Evolutionary conservation across 2,797 vertebrate genomes (phyloP), one percentile per base, ranked within the genome.

Genomic region (Protonibea diacanthus): DNA sequence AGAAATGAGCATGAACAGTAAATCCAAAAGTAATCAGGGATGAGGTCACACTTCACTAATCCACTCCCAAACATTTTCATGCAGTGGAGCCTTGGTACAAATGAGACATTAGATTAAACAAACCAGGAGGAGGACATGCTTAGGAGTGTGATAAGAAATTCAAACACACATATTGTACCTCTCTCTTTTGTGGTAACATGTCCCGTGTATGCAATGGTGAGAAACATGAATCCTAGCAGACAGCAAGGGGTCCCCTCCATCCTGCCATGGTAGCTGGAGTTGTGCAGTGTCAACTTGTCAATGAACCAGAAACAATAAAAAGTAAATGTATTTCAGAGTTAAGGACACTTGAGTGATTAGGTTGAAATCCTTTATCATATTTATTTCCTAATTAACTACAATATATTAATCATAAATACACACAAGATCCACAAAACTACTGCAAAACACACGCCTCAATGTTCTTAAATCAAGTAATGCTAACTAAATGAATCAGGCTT

Each of bases 41-140:
- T 27, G 48, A 65, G 29, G 47, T 53, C 6, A 1, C 94, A 1
- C 94, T 96, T 27, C 1, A 44, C 14, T 14, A 62, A 62, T 29
- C 3, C n/a, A 21, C 4, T 42, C 9, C 1, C 2, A n/a, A n/a
- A 45, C 38, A 10, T 12, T 45, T 25, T 21, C 8, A 38, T 18
- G 18, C n/a, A 47, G 17, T 48, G 7, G 9, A 53, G 21, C 27
- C n/a, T n/a, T n/a, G n/a, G n/a, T 38, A 5, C 23, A 74, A 40
- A 38, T 40, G 44, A 44, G 52, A 18, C 21, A 10, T n/a, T 25
- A 40, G 11, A n/a, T 52, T 23, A 14, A 33, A 53, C 27, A 20
- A 40, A 49, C 40, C n/a, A n/a, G n/a, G n/a, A n/a, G n/a, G n/a
- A 56, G 71, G 71, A 74, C 33, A 21, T 20, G 3, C 45, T n/a